These are phyloP conservation scores for Capromys pilorides DNA, from an alignment of 2,797 vertebrate genomes.

Conservation along the genomic window DNA sequence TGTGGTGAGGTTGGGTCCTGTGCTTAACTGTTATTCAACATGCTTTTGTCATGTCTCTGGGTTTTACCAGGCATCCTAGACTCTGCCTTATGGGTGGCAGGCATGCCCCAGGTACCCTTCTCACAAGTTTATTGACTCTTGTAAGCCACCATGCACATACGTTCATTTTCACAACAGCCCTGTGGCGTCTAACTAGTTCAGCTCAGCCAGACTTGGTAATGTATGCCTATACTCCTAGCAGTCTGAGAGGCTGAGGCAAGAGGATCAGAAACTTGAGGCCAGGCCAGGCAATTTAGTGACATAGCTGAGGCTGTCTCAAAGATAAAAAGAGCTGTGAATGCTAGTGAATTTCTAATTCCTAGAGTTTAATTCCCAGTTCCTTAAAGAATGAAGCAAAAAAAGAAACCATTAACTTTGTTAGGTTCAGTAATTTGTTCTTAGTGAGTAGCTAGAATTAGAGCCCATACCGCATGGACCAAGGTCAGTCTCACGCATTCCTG, in stretches of 20 bases:
- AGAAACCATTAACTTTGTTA: background rate
- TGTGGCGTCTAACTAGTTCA: background rate
- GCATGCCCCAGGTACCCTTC: background rate
- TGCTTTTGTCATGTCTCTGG: background rate
- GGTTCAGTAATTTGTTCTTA: conserved; percentile 9
- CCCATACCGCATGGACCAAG: background rate
- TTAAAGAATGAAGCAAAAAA: background rate
- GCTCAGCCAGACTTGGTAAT: background rate
- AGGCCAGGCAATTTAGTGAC: background rate
- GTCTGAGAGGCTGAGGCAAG: background rate
- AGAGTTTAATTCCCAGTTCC: background rate
- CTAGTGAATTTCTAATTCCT: background rate
- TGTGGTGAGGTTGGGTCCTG: background rate
- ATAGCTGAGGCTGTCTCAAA: background rate
- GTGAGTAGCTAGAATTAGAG: conserved; percentile 33
- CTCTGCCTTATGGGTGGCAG: background rate
- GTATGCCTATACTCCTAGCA: background rate
- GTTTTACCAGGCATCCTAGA: background rate
- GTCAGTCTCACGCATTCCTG: background rate
- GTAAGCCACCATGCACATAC: background rate
- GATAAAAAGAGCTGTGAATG: background rate
- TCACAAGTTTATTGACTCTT: background rate
- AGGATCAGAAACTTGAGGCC: background rate
- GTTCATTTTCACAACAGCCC: background rate
- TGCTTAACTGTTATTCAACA: background rate